Percentiles rank a stretch among this genome's conserved stretches.
Conservation (phyloP, 2,888 invertebrate species). For the Trichopria drosophilae region DNA sequence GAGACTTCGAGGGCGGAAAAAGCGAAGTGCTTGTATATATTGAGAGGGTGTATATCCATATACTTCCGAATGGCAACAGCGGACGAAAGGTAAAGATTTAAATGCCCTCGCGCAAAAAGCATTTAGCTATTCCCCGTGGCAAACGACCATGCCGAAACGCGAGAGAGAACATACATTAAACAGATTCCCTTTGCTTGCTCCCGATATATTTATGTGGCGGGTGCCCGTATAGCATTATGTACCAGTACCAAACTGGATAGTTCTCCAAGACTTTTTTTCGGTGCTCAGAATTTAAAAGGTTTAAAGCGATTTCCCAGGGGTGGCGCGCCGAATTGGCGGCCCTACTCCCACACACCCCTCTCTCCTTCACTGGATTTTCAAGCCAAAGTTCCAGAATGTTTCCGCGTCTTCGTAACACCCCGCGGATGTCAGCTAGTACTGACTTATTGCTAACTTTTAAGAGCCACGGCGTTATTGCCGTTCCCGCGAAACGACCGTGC, state of each 20-base stretch:
- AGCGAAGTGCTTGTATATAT: constrained; percentile 13
- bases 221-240: constrained; percentile 32
- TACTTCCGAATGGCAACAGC: constrained; percentile 25
- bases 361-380: constrained; percentile 4
- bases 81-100: constrained; percentile 56
- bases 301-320: constrained; percentile 58
- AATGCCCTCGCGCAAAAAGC: constrained; percentile 58
- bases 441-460: constrained; percentile 44
- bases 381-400: not conserved
- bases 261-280: constrained; percentile 35
- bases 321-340: constrained; percentile 45
- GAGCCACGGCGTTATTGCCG: constrained; percentile 30
- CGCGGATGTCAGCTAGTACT: constrained; percentile 21
- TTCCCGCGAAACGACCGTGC: constrained; percentile 7
- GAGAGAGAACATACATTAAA: constrained; percentile 53
- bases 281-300: constrained; percentile 56
- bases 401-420: constrained; percentile 10
- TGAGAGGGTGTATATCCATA: not conserved
- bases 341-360: constrained; percentile 17
- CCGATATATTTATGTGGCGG: constrained; percentile 53
- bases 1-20: too few species aligned
- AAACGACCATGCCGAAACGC: constrained; percentile 57
- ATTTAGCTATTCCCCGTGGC: constrained; percentile 59
- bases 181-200: constrained; percentile 55
- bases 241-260: constrained; percentile 30